A percentile compares a stretch with the other conserved stretches of the same genome.
These are phyloP conservation scores for Trachurus trachurus DNA, from an alignment of 2,797 vertebrate species.

Conservation along the genomic window DNA sequence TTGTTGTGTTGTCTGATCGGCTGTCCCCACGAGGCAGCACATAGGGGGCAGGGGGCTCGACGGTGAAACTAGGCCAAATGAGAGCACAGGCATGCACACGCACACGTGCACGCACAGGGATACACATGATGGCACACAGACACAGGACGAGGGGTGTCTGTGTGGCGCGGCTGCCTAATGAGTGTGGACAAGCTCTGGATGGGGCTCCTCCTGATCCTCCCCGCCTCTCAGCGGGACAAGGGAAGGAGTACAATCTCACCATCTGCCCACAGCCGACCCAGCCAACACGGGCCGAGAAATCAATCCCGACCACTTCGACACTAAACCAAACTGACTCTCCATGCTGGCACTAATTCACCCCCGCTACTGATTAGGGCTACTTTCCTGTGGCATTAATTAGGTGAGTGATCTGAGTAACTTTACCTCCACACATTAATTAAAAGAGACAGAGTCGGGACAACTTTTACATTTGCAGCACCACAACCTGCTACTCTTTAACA, in stretches of 20 bases:
- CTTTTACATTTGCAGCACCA: constrained; percentile 13
- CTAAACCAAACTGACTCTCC: constrained; percentile 44
- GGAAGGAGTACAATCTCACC: constrained; percentile 52
- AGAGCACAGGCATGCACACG: constrained; percentile 18
- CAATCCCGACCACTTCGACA: neutral
- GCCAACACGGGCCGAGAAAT: constrained; percentile 32
- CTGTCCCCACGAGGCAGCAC: constrained; percentile 13
- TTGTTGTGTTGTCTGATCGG: constrained; percentile 34
- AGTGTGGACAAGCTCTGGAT: constrained; percentile 66
- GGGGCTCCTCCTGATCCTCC: constrained; percentile 66
- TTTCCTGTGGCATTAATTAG: constrained; percentile 53
- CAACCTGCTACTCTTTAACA: constrained; percentile 41
- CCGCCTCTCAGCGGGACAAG: constrained; percentile 47
- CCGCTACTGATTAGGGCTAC: constrained; percentile 44
- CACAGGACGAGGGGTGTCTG: constrained; percentile 37
- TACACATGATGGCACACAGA: constrained; percentile 4
- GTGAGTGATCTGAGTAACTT: constrained; percentile 36
- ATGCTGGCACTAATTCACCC: constrained; percentile 41
- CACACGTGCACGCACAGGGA: constrained; percentile 8
- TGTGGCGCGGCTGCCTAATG: constrained; percentile 64
- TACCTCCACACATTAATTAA: constrained; percentile 37
- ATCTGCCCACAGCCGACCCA: constrained; percentile 69
- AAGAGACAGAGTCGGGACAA: constrained; percentile 32
- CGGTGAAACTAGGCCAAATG: constrained; percentile 41
- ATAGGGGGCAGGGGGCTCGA: constrained; percentile 9